Evolutionary conservation across 2,113 vertebrate genomes (phyloP).

Genomic region (Macheiramphus alcinus): DNA sequence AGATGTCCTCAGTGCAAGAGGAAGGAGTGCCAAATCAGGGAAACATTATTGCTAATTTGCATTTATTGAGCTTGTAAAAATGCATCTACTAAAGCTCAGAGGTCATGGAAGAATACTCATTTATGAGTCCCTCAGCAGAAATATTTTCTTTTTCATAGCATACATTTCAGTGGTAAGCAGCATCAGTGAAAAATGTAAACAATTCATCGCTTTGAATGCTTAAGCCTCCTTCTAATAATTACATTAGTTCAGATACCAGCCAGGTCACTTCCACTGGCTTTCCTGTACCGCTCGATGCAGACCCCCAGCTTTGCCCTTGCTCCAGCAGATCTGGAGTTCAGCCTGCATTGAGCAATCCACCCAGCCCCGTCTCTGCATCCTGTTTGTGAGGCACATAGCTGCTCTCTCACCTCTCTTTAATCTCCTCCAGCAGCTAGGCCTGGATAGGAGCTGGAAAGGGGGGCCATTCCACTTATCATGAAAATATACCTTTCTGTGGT

Average conservation of each 20-base stretch:
- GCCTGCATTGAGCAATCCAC: neutral
- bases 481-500: neutral
- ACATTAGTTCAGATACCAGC: neutral
- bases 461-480: no score
- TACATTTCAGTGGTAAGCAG: neutral
- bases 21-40: neutral
- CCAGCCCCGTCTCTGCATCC: no score
- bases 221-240: neutral
- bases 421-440: neutral
- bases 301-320: neutral
- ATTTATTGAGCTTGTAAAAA: neutral
- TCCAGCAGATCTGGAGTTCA: neutral
- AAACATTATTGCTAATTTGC: neutral
- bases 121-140: neutral
- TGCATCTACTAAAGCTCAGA: neutral
- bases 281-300: neutral
- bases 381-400: neutral
- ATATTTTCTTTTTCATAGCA: neutral
- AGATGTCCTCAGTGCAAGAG: neutral
- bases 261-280: neutral
- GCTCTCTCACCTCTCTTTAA: neutral
- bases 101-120: neutral
- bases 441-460: neutral
- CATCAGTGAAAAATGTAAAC: neutral
- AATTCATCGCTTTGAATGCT: neutral